Evolutionary conservation across 2,888 invertebrate species (phyloP), one percentile per base, ranked within the genome.

Genomic region (Trichopria drosophilae): DNA sequence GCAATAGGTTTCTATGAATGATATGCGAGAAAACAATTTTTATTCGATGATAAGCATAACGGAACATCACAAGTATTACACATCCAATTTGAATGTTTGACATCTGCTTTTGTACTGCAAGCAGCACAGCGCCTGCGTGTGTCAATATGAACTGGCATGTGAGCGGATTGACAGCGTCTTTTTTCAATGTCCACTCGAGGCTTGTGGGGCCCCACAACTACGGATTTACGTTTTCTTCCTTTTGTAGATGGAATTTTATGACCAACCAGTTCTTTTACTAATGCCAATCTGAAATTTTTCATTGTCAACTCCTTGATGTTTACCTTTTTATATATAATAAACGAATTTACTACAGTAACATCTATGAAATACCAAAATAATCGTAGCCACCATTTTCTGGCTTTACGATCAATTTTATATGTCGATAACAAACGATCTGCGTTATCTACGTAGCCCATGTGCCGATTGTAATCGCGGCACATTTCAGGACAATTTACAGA

Each of bases 261-360:
- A 23, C 10, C 19, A 3, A 16, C 34, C 18, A 18, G 15, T 16
- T 34, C 18, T 1, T 34, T n/a, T 16, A 34, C 18, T 6, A 34
- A 34, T 9, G 3, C 23, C 22, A 39, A 41, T 36, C 46, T 35
- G 23, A 53, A 56, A 13, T 53, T 36, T 23, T 12, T 42, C 32
- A 32, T 28, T 23, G 40, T 49, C 26, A 20, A 9, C 12, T 39
- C 40, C 12, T 24, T 18, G 12, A 24, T 6, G 31, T 45, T 49
- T 23, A 29, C 28, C 10, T 24, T 24, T 15, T 43, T 34, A 39
- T 57, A 53, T 2, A 56, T 12, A 23, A 54, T 47, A 19, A 36
- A 65, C 10, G 44, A 23, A 32, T 66, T 57, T 19, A 60, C 51
- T 20, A 66, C 51, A 20, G 63, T 34, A 18, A 61, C 57, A 45